Conservation (phyloP, 2,888 invertebrate genomes). For the Dinocampus coccinellae region DNA sequence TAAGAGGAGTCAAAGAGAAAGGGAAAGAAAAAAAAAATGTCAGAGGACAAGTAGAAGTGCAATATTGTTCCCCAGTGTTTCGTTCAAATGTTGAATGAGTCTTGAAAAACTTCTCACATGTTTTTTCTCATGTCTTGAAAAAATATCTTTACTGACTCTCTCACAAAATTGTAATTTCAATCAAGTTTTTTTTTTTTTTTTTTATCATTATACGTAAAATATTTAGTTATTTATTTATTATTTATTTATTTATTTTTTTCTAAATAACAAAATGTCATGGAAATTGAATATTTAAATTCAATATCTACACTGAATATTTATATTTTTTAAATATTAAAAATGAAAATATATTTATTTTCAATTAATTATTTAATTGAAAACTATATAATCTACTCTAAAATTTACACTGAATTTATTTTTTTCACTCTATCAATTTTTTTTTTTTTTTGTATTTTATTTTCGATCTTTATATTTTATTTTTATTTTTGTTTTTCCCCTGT, state of each 20-base stretch:
- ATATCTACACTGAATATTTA: too few relatives aligned
- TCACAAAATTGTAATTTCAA: neutral
- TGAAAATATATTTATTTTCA: too few relatives aligned
- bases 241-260: too few relatives aligned
- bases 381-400: too few relatives aligned
- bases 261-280: too few relatives aligned
- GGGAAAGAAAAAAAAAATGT: neutral
- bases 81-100: slow-evolving; percentile 17
- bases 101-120: slow-evolving; percentile 4
- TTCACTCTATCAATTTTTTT: neutral
- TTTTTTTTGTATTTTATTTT: neutral
- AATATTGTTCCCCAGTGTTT: slow-evolving; percentile 9
- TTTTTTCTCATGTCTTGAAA: neutral
- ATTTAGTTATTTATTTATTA: too few relatives aligned
- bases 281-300: too few relatives aligned
- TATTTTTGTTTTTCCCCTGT: neutral
- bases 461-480: neutral
- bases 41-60: neutral
- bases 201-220: too few relatives aligned
- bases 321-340: too few relatives aligned
- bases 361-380: too few relatives aligned
- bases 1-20: too few relatives aligned
- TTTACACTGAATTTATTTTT: too few relatives aligned
- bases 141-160: slow-evolving; percentile 11
- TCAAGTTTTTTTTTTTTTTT: neutral